Base-by-base conservation (phyloP, 1,140 invertebrate species). In the Heliconius eleuchia region DNA sequence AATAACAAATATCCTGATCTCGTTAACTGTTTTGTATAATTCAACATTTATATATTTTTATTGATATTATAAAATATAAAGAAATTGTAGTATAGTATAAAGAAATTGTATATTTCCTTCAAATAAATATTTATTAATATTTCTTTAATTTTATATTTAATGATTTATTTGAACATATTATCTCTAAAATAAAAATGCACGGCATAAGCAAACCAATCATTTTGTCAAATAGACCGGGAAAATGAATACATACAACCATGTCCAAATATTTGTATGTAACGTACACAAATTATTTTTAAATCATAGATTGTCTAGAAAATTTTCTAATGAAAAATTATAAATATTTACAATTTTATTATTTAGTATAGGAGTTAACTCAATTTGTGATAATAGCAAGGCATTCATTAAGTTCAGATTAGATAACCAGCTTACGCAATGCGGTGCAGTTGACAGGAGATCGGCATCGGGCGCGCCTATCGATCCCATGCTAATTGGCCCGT, bases 391-490 rank as follows among this genome's bases (percentile, higher is more conserved):
- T 85, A 86, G 80, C 84, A 83, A 88, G 80, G 87, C 88, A 88
- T 91, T 92, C 91, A 91, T 94, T 94, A 92, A 91, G 87, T 90
- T 82, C 77, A 91, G 92, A 93, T 94, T 92, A 94, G 91, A 94
- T 94, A 94, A 88, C 82, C 74, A 80, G 89, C 83, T 87, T 88
- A 89, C 87, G 90, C 91, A 89, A 88, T 89, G 90, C 89, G 80
- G 81, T 83, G 85, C 84, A 86, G 87, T 85, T 91, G 92, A 92
- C 91, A 88, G 87, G 76, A 88, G 89, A 92, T 94, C 87, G 88
- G 83, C 87, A 91, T 92, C 90, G 87, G 82, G 82, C 84, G 88
- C 83, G 88, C 86, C 90, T 92, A 92, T 94, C 91, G 90, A 92
- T 90, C 87, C 90, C 92, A 92, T 91, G 89, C 91, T 93, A 93